Evolutionary conservation across 2,888 invertebrate genomes (phyloP), one percentile per base, ranked within the genome.

Genomic region (Lycaena phlaeas): DNA sequence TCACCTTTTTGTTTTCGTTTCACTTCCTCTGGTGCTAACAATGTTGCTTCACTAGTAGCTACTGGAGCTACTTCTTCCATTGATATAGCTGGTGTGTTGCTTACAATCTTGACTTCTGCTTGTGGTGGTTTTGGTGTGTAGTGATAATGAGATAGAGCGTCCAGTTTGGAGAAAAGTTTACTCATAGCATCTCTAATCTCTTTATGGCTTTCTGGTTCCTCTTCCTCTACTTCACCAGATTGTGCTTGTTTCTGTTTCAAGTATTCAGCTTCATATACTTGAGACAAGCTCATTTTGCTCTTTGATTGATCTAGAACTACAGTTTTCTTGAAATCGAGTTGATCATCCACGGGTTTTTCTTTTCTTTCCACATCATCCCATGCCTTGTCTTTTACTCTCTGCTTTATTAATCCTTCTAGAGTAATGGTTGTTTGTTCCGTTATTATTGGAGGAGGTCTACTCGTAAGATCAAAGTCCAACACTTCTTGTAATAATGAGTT

Each of bases 61-160:
- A 94, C 87, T 0, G 98, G 98, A 0, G 96, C 96, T 4, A 97
- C 96, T 75, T 99, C 98, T 73, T 99, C 99, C 89, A 97, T 93
- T 18, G 86, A 88, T 37, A 98, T 90, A 0, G 97, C 94, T 1
- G 98, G 95, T 47, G 95, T 86, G 65, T 99, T 98, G 44, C 90
- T 93, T 3, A 98, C 87, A 44, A 99, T 92, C 75, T 93, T 94
- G 1, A 97, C 85, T 59, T 98, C 98, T 0, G 96, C 93, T 44
- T 90, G 88, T 1, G 91, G 90, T 42, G 90, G 88, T 82, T 92
- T 94, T 0, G 98, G 98, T 30, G 96, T 96, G 61, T 93, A 98
- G 70, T 97, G 95, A 73, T 93, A 97, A 70, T 98, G 97, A 1
- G 93, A 92, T 9, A 99, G 82, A 0, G 97, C 94, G 76, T 98